phyloP scores from a whole-genome alignment of 2,888 invertebrate genomes.

The Itoplectis maculator region DNA sequence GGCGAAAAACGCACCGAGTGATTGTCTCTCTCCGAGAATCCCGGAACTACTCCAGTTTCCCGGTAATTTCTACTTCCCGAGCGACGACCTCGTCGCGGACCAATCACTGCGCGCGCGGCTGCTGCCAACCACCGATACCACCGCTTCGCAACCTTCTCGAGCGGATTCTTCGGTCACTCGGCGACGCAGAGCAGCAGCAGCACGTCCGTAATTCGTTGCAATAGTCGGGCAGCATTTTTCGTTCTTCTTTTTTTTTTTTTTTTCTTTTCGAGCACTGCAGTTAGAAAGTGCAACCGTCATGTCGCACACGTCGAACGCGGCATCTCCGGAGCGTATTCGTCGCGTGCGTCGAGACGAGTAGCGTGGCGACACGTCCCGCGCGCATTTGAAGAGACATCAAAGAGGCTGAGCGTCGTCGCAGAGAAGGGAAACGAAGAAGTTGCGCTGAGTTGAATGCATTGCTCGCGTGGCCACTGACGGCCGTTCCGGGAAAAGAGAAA shows the following conservation, averaged over 20 bases:
- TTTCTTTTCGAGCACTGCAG: conserved; percentile 29
- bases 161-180: not conserved
- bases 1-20: not conserved
- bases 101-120: not conserved
- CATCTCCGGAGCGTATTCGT: conserved; percentile 7
- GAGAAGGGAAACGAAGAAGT: conserved; percentile 11
- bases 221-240: conserved; percentile 21
- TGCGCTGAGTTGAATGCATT: conserved; percentile 30
- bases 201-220: conserved; percentile 1
- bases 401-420: not conserved
- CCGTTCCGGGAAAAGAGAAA: conserved; percentile 42
- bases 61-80: not conserved
- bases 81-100: not conserved
- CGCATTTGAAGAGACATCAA: conserved; percentile 15
- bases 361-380: not conserved
- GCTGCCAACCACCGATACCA: not conserved
- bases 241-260: not conserved
- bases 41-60: not conserved
- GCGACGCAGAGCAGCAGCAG: conserved; percentile 13
- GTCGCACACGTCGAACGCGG: conserved; percentile 31
- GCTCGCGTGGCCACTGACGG: not conserved
- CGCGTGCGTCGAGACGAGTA: not conserved
- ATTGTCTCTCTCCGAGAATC: conserved; percentile 6
- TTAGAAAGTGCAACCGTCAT: conserved; percentile 72
- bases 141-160: not conserved